phyloP scores from a whole-genome alignment of 2,113 vertebrate genomes.

The Rattus rattus region DNA sequence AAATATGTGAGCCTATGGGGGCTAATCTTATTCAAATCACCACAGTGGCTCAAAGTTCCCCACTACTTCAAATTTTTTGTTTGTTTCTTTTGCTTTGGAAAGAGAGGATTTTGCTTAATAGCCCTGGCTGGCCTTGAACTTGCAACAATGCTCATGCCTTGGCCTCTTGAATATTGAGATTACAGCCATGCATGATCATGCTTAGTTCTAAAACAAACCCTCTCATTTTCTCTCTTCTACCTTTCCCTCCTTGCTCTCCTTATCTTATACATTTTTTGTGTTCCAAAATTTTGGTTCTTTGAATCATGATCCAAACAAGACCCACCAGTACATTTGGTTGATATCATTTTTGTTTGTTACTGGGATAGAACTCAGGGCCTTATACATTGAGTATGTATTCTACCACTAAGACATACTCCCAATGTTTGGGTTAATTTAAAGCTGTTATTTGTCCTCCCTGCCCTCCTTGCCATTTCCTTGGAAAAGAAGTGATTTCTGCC shows the following conservation, averaged over 20 bases:
- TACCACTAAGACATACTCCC: background rate
- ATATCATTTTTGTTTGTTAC: background rate
- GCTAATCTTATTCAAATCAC: background rate
- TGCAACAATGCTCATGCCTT: background rate
- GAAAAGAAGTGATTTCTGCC: slow-evolving; percentile 27
- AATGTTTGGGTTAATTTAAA: background rate
- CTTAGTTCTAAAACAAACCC: background rate
- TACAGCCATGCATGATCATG: background rate
- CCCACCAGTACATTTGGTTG: background rate
- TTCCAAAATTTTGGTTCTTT: background rate
- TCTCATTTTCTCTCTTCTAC: background rate
- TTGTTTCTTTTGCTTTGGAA: background rate
- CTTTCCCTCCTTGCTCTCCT: background rate
- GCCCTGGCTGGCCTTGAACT: background rate
- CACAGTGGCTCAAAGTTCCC: background rate
- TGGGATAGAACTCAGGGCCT: background rate
- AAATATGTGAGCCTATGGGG: background rate
- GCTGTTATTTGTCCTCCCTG: background rate
- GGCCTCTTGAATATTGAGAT: background rate
- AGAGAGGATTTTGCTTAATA: background rate
- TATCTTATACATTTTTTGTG: too few species aligned
- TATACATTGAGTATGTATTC: background rate
- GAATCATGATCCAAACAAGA: background rate
- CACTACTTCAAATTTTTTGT: background rate
- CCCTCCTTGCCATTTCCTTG: slow-evolving; percentile 21